These are phyloP conservation scores for Lasioglossum morio DNA, from an alignment of 2,888 invertebrate genomes.

Conservation along the genomic window DNA sequence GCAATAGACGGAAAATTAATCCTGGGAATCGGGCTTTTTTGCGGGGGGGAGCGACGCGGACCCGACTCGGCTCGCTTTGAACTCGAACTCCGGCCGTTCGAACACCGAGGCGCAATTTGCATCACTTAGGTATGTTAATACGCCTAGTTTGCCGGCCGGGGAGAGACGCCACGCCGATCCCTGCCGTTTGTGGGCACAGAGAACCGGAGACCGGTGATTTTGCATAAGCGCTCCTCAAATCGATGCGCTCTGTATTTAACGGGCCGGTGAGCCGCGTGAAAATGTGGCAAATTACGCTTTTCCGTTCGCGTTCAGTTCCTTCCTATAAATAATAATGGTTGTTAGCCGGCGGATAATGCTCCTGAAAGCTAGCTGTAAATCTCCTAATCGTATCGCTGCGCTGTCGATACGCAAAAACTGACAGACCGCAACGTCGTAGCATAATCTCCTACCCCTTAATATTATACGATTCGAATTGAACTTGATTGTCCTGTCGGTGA, in stretches of 20 bases:
- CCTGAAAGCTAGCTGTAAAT: neutral
- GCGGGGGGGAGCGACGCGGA: conserved; percentile 4
- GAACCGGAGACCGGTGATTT: conserved; percentile 16
- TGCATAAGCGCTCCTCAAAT: conserved; percentile 25
- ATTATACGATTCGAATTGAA: neutral
- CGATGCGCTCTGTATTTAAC: conserved; percentile 36
- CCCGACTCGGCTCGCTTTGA: conserved; percentile 26
- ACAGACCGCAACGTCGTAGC: neutral
- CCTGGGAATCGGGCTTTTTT: conserved; percentile 48
- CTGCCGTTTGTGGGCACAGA: conserved; percentile 1
- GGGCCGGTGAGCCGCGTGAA: conserved; percentile 8
- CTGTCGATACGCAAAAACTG: neutral
- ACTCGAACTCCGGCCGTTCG: conserved; percentile 21
- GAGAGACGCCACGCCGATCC: neutral
- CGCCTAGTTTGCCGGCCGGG: conserved; percentile 19
- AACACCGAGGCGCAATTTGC: conserved; percentile 67
- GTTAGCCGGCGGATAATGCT: neutral
- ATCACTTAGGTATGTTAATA: conserved; percentile 70
- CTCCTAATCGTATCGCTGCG: neutral
- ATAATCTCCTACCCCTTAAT: neutral
- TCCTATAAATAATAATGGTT: neutral
- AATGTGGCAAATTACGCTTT: conserved; percentile 32
- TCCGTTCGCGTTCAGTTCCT: conserved; percentile 20
- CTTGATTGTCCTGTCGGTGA: too few relatives aligned
- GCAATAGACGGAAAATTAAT: conserved; percentile 63